Percentiles rank a stretch among this genome's conserved stretches.
These are phyloP conservation scores for Agrochola circellaris DNA, from an alignment of 2,888 invertebrate genomes.

Conservation along the genomic window DNA sequence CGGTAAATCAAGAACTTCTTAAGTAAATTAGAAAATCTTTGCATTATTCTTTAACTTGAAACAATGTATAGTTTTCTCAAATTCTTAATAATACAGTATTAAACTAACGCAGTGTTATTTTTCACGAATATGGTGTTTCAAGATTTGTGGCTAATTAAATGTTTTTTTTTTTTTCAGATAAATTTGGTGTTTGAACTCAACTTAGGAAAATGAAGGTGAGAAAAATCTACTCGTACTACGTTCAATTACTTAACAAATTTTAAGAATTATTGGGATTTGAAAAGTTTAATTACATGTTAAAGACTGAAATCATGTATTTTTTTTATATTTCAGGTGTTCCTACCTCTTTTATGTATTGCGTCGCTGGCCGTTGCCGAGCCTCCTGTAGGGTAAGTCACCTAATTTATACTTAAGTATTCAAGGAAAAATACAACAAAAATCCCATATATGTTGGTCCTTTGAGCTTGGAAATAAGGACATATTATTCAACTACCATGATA, in stretches of 20 bases:
- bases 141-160: not conserved
- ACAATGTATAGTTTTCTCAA: too few species aligned
- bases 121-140: not conserved
- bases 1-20: not conserved
- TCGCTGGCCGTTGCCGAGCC: conserved; percentile 79
- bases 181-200: conserved; percentile 37
- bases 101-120: not conserved
- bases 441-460: not conserved
- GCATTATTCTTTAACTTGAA: not conserved
- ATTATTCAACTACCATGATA: not conserved
- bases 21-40: not conserved
- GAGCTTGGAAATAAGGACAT: not conserved
- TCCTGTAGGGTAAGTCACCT: conserved; percentile 81
- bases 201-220: conserved; percentile 69
- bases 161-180: conserved; percentile 42
- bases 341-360: conserved; percentile 76
- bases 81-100: not conserved
- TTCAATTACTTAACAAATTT: not conserved
- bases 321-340: conserved; percentile 76
- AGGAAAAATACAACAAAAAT: not conserved
- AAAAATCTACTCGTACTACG: not conserved
- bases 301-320: not conserved
- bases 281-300: not conserved
- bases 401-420: not conserved
- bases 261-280: not conserved